Percentiles rank a stretch among this genome's conserved stretches.
phyloP scores from a whole-genome alignment of 2,113 vertebrate genomes.

The Psittacara wagleri region DNA sequence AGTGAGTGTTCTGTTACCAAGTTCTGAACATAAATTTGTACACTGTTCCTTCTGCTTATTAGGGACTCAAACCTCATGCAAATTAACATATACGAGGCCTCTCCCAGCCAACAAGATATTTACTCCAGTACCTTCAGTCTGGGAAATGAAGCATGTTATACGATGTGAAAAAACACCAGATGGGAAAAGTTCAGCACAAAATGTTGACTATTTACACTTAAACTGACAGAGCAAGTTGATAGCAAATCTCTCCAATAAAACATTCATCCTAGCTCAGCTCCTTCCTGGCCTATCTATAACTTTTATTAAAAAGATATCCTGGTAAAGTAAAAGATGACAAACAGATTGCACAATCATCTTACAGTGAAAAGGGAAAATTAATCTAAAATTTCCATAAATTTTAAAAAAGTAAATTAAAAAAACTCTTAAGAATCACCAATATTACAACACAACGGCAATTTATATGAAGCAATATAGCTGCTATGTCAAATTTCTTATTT shows the following conservation, averaged over 20 bases:
- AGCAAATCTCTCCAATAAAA: background rate
- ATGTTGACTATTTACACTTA: background rate
- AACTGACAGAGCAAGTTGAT: background rate
- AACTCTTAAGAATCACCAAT: background rate
- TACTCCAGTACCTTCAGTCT: background rate
- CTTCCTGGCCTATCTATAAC: background rate
- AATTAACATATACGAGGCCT: background rate
- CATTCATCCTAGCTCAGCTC: background rate
- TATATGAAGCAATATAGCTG: background rate
- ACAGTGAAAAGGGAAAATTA: background rate
- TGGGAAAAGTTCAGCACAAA: background rate
- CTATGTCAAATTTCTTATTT: background rate
- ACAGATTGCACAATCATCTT: background rate
- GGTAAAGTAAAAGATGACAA: background rate
- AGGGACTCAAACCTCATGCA: background rate
- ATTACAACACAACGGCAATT: background rate
- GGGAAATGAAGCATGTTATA: conserved; percentile 10
- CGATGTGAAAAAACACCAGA: background rate
- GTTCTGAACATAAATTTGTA: background rate
- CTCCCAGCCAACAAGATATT: background rate
- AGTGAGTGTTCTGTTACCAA: background rate
- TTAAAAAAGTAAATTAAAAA: background rate
- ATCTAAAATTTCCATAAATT: background rate
- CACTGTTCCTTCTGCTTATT: background rate
- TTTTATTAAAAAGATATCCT: background rate